A percentile compares a stretch with the other conserved stretches of the same genome.
Evolutionary conservation across 1,140 invertebrate genomes (phyloP).

Genomic region (Drosophila grimshawi): DNA sequence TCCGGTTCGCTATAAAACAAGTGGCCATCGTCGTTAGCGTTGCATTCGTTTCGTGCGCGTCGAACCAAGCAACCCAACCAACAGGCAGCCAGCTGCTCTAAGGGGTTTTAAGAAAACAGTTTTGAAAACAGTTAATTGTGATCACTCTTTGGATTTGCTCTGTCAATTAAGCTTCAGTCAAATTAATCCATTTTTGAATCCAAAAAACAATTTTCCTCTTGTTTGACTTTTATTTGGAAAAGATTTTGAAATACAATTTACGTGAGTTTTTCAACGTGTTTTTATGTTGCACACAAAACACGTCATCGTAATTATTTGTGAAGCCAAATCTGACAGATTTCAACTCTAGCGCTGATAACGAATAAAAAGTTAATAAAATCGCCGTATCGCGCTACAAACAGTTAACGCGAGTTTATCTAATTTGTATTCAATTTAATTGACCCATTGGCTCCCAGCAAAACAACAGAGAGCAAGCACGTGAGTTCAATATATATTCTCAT

Average conservation of each 20-base stretch:
- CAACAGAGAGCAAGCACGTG: constrained; percentile 7
- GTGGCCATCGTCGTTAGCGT: constrained; percentile 45
- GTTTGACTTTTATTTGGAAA: constrained; percentile 43
- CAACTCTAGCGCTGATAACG: constrained; percentile 25
- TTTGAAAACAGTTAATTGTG: constrained; percentile 38
- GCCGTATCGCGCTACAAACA: constrained; percentile 23
- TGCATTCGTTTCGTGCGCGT: constrained; percentile 77
- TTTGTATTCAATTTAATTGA: constrained; percentile 36
- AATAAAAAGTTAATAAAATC: constrained; percentile 16
- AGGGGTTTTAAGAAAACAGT: background rate
- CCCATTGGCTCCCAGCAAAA: constrained; percentile 10
- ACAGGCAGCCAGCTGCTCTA: constrained; percentile 15
- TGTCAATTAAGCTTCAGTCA: constrained; percentile 3
- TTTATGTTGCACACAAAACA: background rate
- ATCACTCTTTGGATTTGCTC: constrained; percentile 7
- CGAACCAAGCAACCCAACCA: constrained; percentile 57
- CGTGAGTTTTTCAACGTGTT: constrained; percentile 11
- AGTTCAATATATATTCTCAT: background rate
- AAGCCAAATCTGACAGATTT: constrained; percentile 9
- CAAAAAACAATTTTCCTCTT: constrained; percentile 18
- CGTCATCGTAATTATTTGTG: background rate
- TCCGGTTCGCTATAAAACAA: constrained; percentile 65
- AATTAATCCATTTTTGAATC: constrained; percentile 14
- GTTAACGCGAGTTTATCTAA: constrained; percentile 41
- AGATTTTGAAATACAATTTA: constrained; percentile 48